Percentiles rank a stretch among this genome's conserved stretches.
phyloP scores from a whole-genome alignment of 2,797 vertebrate species.

The Anniella stebbinsi region DNA sequence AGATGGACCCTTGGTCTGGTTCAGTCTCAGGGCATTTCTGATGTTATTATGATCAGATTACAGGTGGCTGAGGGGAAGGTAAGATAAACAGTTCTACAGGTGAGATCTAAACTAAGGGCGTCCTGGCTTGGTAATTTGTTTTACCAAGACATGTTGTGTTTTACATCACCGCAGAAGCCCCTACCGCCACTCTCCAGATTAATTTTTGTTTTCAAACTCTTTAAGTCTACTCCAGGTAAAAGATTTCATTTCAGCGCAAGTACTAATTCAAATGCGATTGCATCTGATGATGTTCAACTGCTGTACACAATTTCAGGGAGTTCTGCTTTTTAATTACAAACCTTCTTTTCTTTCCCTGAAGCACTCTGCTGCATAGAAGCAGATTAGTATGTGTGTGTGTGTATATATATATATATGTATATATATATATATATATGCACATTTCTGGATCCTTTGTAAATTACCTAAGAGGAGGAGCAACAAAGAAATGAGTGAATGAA shows the following conservation, averaged over 20 bases:
- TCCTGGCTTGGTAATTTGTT: neutral
- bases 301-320: neutral
- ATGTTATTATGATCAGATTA: too few species aligned
- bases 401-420: neutral
- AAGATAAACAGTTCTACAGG: too few species aligned
- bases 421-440: neutral
- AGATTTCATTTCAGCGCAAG: neutral
- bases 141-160: too few species aligned
- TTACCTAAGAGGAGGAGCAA: neutral
- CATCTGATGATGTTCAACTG: neutral
- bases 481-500: neutral
- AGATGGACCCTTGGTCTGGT: too few species aligned
- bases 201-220: neutral
- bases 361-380: neutral
- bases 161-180: too few species aligned
- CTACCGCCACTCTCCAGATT: too few species aligned
- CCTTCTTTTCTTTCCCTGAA: neutral
- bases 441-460: too few species aligned
- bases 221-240: neutral
- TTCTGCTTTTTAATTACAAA: slow-evolving; percentile 8
- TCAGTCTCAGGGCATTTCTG: too few species aligned
- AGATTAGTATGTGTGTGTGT: neutral
- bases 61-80: too few species aligned
- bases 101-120: too few species aligned
- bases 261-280: neutral